Percentiles rank a stretch among this genome's conserved stretches.
Conservation (phyloP, 2,888 invertebrate species). For the Caenorhabditis imperialis region DNA sequence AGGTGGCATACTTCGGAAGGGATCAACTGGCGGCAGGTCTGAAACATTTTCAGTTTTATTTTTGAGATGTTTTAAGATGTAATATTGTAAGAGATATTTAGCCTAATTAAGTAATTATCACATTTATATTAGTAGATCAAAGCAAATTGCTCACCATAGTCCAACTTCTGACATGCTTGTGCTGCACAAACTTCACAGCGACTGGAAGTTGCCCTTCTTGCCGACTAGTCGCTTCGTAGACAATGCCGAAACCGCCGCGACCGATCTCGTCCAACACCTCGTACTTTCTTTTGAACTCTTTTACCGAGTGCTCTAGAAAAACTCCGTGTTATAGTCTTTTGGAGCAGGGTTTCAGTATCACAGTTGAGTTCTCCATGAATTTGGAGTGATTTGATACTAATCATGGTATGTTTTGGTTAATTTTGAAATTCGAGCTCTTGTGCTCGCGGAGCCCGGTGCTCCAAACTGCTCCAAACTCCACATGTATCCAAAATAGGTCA, state of each 20-base stretch:
- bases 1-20: constrained; percentile 75
- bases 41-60: too few species aligned
- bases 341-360: too few species aligned
- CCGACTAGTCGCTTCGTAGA: constrained; percentile 67
- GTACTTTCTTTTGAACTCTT: constrained; percentile 70
- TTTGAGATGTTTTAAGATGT: neutral
- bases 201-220: constrained; percentile 68
- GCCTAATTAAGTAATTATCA: too few species aligned
- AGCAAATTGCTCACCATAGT: constrained; percentile 49
- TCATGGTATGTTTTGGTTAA: too few species aligned
- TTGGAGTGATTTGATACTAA: too few species aligned
- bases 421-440: too few species aligned
- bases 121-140: too few species aligned
- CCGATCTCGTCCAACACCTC: constrained; percentile 73
- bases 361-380: too few species aligned
- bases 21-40: constrained; percentile 71
- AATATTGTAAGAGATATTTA: neutral
- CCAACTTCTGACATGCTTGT: constrained; percentile 76
- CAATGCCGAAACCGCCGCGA: constrained; percentile 75
- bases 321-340: too few species aligned
- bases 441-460: too few species aligned
- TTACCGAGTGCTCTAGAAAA: constrained; percentile 66
- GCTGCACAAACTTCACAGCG: constrained; percentile 76
- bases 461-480: too few species aligned
- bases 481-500: too few species aligned